A percentile compares a stretch with the other conserved stretches of the same genome.
These are phyloP conservation scores for Motacilla tschutschensis DNA, from an alignment of 2,113 vertebrate species.

Conservation along the genomic window DNA sequence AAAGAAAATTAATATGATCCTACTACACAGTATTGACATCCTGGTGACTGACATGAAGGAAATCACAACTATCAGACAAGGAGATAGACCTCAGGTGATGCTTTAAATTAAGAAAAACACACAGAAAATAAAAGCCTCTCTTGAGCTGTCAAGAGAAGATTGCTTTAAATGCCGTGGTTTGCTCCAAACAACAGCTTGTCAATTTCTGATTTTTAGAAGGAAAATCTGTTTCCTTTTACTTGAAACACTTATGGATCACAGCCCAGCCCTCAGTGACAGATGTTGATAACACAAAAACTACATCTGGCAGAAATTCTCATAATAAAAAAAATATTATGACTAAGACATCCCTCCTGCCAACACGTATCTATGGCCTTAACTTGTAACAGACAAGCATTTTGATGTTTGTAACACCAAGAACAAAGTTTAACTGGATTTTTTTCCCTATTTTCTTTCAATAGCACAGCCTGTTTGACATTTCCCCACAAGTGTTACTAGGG, in stretches of 20 bases:
- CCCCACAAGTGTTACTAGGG: not conserved
- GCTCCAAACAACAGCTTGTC: not conserved
- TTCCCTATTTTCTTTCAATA: not conserved
- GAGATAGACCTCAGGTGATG: not conserved
- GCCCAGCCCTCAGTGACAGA: not conserved
- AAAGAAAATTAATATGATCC: not conserved
- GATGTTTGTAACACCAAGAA: not conserved
- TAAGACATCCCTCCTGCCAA: not conserved
- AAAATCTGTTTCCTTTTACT: conserved; percentile 17
- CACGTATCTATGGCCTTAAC: not conserved
- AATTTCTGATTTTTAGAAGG: conserved; percentile 22
- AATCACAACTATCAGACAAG: not conserved
- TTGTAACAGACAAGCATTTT: not conserved
- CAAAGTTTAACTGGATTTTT: not conserved
- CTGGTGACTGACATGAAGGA: not conserved
- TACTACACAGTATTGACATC: not conserved
- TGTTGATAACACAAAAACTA: not conserved
- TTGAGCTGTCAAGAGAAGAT: not conserved
- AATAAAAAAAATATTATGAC: not conserved
- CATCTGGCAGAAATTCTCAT: conserved; percentile 9
- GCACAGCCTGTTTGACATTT: not conserved
- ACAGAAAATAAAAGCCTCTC: not conserved
- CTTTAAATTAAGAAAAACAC: conserved; percentile 1
- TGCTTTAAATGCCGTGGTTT: not conserved
- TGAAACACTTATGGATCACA: conserved; percentile 5